These are phyloP conservation scores for Cisticola juncidis DNA, from an alignment of 2,113 vertebrate genomes.

Conservation along the genomic window DNA sequence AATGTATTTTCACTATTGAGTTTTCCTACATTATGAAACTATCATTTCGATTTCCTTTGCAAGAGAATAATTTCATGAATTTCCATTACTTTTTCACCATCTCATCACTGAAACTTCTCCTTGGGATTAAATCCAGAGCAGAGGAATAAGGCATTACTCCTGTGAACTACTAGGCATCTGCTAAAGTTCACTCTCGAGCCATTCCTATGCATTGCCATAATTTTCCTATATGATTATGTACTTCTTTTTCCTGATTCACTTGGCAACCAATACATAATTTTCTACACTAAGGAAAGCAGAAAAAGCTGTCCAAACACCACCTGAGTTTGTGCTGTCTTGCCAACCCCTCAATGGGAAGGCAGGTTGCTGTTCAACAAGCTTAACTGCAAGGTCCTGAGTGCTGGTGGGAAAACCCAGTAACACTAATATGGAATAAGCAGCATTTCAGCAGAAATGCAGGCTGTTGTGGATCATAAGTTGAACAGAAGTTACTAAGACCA, in stretches of 20 bases:
- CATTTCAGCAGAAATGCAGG: neutral
- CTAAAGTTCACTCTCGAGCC: neutral
- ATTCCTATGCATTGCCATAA: neutral
- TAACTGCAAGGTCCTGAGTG: neutral
- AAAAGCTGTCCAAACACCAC: neutral
- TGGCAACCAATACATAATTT: neutral
- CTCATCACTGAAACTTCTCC: neutral
- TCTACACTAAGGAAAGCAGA: neutral
- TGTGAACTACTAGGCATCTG: neutral
- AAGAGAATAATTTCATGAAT: neutral
- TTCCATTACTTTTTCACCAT: neutral
- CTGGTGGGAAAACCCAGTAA: neutral
- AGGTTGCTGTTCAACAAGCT: neutral
- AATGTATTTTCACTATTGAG: neutral
- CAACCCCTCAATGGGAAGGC: neutral
- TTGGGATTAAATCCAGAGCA: neutral
- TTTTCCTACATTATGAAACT: neutral
- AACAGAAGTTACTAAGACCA: neutral
- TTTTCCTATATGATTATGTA: neutral
- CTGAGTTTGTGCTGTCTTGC: neutral
- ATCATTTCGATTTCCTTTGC: neutral
- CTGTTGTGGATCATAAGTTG: neutral
- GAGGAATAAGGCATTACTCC: neutral
- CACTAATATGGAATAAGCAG: rapidly evolving
- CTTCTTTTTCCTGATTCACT: neutral